Conservation (phyloP, 2,113 vertebrate species). For the Ifrita kowaldi region DNA sequence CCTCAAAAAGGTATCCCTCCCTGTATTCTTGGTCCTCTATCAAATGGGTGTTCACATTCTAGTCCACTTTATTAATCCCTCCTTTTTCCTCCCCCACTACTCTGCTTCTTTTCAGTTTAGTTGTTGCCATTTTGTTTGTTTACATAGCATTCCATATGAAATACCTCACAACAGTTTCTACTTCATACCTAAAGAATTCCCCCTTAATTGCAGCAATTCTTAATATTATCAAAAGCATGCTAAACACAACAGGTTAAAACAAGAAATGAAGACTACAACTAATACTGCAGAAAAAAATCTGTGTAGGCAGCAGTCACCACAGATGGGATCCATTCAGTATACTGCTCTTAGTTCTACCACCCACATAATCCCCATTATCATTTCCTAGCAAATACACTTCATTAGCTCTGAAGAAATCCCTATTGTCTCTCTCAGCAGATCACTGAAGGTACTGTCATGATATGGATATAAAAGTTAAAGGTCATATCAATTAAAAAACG, state of each 20-base stretch:
- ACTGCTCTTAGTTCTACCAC: conserved; percentile 16
- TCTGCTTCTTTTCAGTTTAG: neutral
- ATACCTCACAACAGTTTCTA: neutral
- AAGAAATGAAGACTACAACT: conserved; percentile 44
- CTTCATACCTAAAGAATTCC: conserved; percentile 12
- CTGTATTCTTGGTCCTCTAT: neutral
- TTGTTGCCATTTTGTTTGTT: conserved; percentile 5
- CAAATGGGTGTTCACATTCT: neutral
- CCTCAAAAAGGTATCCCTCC: neutral
- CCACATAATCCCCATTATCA: conserved; percentile 7
- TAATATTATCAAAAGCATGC: conserved; percentile 18
- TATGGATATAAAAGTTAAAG: neutral
- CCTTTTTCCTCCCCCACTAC: neutral
- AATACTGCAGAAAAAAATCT: conserved; percentile 22
- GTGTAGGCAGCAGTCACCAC: conserved; percentile 41
- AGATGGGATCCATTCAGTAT: conserved; percentile 28
- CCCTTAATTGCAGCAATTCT: conserved; percentile 6
- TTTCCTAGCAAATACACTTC: neutral
- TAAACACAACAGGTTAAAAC: conserved; percentile 53
- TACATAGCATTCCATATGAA: conserved; percentile 32
- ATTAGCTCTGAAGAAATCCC: neutral
- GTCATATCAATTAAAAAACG: neutral
- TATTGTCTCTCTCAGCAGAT: neutral
- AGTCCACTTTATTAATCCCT: neutral
- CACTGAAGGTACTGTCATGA: neutral